Evolutionary conservation across 2,888 invertebrate genomes (phyloP).

Genomic region (Drosophila buzzatii): DNA sequence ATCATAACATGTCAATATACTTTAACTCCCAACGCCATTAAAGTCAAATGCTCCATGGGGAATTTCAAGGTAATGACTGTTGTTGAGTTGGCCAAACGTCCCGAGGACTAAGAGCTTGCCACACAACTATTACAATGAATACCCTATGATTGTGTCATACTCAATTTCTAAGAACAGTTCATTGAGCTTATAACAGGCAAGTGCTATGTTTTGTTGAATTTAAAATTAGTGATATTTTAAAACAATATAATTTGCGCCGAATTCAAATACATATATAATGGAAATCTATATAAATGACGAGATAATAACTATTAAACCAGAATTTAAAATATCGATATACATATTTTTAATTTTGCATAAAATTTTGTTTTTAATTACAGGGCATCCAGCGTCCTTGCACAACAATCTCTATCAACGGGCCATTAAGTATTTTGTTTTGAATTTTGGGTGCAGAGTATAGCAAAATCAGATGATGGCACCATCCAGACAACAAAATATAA

Average conservation of each 20-base stretch:
- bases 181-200: neutral
- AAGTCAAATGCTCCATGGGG: slow-evolving; percentile 79
- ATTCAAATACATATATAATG: no score
- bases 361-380: neutral
- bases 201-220: no score
- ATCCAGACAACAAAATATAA: slow-evolving; percentile 11
- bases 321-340: no score
- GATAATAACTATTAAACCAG: no score
- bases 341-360: no score
- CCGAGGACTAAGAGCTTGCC: slow-evolving; percentile 7
- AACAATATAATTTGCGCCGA: no score
- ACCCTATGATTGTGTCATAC: slow-evolving; percentile 30
- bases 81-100: slow-evolving; percentile 37
- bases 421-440: slow-evolving; percentile 36
- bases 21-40: slow-evolving; percentile 71
- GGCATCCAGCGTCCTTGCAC: slow-evolving; percentile 10
- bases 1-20: slow-evolving; percentile 82
- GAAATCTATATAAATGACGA: no score
- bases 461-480: slow-evolving; percentile 65
- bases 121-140: slow-evolving; percentile 24
- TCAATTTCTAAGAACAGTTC: neutral
- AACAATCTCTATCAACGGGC: neutral
- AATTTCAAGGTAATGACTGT: slow-evolving; percentile 54
- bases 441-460: slow-evolving; percentile 34
- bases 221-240: no score